Percentiles rank a stretch among this genome's conserved stretches.
phyloP scores from a whole-genome alignment of 2,888 invertebrate genomes.

The Apamea monoglypha region DNA sequence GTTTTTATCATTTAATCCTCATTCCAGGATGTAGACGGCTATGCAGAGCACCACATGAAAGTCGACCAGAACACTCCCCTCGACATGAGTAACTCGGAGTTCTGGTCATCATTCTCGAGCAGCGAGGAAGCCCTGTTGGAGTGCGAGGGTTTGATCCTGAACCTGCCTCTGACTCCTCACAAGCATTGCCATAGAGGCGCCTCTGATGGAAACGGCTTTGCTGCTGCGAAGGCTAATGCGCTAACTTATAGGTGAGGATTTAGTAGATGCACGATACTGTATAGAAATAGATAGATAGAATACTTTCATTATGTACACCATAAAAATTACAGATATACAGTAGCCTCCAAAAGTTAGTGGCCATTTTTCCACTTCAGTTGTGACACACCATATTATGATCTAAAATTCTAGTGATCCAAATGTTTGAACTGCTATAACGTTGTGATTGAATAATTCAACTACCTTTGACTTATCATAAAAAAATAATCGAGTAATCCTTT shows the following conservation, averaged over 20 bases:
- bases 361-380: too few species aligned
- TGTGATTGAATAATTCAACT: too few species aligned
- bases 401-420: too few species aligned
- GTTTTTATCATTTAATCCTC: neutral
- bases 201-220: slow-evolving; percentile 83
- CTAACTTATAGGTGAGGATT: slow-evolving; percentile 91
- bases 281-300: too few species aligned
- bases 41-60: slow-evolving; percentile 91
- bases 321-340: too few species aligned
- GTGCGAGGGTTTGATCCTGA: slow-evolving; percentile 93
- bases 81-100: slow-evolving; percentile 94
- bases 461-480: too few species aligned
- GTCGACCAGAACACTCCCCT: slow-evolving; percentile 92
- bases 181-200: slow-evolving; percentile 85
- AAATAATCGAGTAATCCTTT: too few species aligned
- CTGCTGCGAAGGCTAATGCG: slow-evolving; percentile 90
- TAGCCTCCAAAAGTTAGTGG: too few species aligned
- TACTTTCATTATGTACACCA: too few species aligned
- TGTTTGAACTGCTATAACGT: too few species aligned
- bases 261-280: neutral
- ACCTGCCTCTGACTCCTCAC: slow-evolving; percentile 93
- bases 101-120: slow-evolving; percentile 95
- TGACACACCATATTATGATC: too few species aligned
- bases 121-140: slow-evolving; percentile 94
- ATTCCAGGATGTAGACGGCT: slow-evolving; percentile 91